phyloP scores from a whole-genome alignment of 2,888 invertebrate species.

The Gymnoscelis rufifasciata region DNA sequence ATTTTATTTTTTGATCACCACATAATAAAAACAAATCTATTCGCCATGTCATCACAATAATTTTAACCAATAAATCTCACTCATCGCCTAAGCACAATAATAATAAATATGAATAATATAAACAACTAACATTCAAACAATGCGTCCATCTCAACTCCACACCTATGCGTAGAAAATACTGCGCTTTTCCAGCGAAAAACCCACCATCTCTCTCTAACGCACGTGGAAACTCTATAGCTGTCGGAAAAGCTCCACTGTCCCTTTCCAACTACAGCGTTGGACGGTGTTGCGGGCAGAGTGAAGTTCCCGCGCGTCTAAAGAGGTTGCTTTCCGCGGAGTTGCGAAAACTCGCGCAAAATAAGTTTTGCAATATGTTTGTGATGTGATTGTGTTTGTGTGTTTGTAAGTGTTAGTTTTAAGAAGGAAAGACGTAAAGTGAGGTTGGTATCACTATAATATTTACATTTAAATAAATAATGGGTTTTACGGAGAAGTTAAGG shows the following conservation, averaged over 20 bases:
- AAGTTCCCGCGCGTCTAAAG: conserved; percentile 60
- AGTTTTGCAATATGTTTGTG: conserved; percentile 30
- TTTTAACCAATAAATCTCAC: too few relatives aligned
- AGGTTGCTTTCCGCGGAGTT: conserved; percentile 46
- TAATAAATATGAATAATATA: too few relatives aligned
- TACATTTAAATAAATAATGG: too few relatives aligned
- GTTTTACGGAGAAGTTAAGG: too few relatives aligned
- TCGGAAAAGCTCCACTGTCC: conserved; percentile 30
- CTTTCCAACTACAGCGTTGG: conserved; percentile 51
- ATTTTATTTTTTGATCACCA: too few relatives aligned
- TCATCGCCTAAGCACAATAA: too few relatives aligned
- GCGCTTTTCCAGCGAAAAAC: conserved; percentile 41
- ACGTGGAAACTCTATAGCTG: background rate
- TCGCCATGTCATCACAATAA: too few relatives aligned
- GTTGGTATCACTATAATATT: conserved; percentile 42
- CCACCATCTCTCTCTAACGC: conserved; percentile 38
- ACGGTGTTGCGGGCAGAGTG: conserved; percentile 65
- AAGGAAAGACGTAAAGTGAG: conserved; percentile 66
- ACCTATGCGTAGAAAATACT: conserved; percentile 13
- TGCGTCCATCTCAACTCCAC: background rate
- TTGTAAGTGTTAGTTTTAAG: conserved; percentile 33
- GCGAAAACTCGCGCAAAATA: conserved; percentile 25
- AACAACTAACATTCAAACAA: conserved; percentile 12
- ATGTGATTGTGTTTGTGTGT: conserved; percentile 34
- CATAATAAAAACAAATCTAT: too few relatives aligned